Evolutionary conservation across 1,140 invertebrate species (phyloP).

Genomic region (Halyomorpha halys): DNA sequence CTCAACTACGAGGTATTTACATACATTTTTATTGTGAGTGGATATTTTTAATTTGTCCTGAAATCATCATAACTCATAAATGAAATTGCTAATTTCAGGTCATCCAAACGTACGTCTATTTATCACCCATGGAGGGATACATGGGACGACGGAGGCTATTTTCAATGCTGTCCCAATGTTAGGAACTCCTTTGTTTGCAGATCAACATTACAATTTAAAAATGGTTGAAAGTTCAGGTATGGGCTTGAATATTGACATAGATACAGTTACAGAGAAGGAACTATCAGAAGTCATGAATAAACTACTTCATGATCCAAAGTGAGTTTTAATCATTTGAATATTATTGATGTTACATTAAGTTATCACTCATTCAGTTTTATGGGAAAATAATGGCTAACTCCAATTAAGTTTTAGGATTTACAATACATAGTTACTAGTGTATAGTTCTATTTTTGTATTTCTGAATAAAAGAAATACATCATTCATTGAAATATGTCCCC

Average conservation of each 20-base stretch:
- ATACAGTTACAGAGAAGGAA: neutral
- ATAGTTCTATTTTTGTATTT: too few relatives aligned
- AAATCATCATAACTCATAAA: neutral
- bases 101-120: slow-evolving; percentile 34
- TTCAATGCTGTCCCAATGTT: slow-evolving; percentile 40
- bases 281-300: neutral
- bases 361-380: too few relatives aligned
- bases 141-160: slow-evolving; percentile 40
- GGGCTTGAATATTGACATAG: slow-evolving; percentile 2
- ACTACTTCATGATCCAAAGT: slow-evolving; percentile 5
- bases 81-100: slow-evolving; percentile 25
- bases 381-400: too few relatives aligned
- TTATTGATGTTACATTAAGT: too few relatives aligned
- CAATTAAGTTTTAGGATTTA: too few relatives aligned
- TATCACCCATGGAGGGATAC: slow-evolving; percentile 39
- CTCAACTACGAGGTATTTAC: too few relatives aligned
- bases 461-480: too few relatives aligned
- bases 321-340: neutral
- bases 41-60: too few relatives aligned
- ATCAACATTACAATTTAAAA: slow-evolving; percentile 32
- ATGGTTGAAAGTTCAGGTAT: neutral
- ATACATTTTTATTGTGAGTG: too few relatives aligned
- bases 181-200: slow-evolving; percentile 39
- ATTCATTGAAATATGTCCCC: too few relatives aligned
- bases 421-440: too few relatives aligned